Evolutionary conservation across 2,888 invertebrate species (phyloP), one percentile per base, ranked within the genome.

Genomic region (Apotomis betuletana): DNA sequence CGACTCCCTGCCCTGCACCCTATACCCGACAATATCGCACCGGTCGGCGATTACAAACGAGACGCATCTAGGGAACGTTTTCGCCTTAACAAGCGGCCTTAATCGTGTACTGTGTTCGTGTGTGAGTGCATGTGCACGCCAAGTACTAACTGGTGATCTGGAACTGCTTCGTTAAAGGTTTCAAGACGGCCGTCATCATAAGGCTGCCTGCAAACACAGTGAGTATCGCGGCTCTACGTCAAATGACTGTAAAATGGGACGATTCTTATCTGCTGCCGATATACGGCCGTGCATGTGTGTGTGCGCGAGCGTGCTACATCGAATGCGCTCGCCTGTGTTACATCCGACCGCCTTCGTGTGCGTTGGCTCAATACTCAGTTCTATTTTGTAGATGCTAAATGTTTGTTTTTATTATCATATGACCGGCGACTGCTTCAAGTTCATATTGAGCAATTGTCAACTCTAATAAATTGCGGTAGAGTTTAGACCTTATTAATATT

Each of bases 331-430:
- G 90, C 87, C 80, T 89, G 92, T 81, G 90, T 90, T 90, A 90
- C 88, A 90, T 89, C 89, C 90, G 89, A 90, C 88, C 90, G 88
- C 85, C 78, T 84, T 75, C 67, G 73, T 88, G 90, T 81, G 82
- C 78, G 84, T 91, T 91, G 90, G 92, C 92, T 92, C 92, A 87
- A 91, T 92, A 91, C 87, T 92, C 86, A 83, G 87, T 90, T 91
- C 91, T 92, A 92, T 92, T 92, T 92, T 90, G 90, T 89, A 88
- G 88, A 85, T 86, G 85, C 90, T 90, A 88, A 86, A 88, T 93
- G 92, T 92, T 92, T 93, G 92, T 92, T 92, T 92, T 92, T 92
- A 92, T 92, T 92, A 92, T 91, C 91, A 91, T 90, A 90, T 90
- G 92, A 90, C 88, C 86, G 86, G 84, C 83, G 85, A 86, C 85